These are phyloP conservation scores for Geopemphigus sp. DNA, from an alignment of 1,140 invertebrate genomes.

Conservation along the genomic window DNA sequence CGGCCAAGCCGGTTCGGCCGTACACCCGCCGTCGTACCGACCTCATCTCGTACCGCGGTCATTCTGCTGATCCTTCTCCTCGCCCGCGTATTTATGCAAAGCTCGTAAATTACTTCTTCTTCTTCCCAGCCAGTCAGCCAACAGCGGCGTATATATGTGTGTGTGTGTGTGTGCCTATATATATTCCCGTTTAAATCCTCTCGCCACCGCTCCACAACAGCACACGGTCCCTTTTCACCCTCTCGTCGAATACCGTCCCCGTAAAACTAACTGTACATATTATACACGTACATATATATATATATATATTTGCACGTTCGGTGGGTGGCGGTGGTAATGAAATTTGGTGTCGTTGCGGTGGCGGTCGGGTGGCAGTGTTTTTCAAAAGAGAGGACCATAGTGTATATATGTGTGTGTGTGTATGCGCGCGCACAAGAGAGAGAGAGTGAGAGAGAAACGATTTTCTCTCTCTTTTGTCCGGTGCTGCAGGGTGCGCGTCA, in stretches of 20 bases:
- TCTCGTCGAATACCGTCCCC: not conserved
- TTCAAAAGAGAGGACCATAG: not conserved
- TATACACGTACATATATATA: not conserved
- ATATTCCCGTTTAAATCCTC: not conserved
- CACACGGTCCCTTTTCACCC: not conserved
- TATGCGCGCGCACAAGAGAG: no score
- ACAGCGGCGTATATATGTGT: slow-evolving; percentile 2
- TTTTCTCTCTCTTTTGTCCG: not conserved
- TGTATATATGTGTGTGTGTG: no score
- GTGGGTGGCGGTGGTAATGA: slow-evolving; percentile 15
- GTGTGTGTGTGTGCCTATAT: no score
- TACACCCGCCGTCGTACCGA: not conserved
- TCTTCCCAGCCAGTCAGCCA: not conserved
- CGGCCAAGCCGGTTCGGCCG: not conserved
- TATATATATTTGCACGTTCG: not conserved
- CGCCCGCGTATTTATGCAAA: slow-evolving; percentile 33
- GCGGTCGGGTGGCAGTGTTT: not conserved
- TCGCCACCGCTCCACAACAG: not conserved
- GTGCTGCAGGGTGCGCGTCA: not conserved
- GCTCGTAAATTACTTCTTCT: slow-evolving; percentile 39
- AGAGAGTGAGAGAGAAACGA: not conserved
- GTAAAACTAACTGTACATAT: not conserved
- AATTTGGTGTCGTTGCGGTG: slow-evolving; percentile 36
- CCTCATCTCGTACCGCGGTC: not conserved
- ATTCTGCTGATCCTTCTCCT: slow-evolving; percentile 16